Conservation (phyloP, 2,797 vertebrate species). For the Hydrolagus colliei region DNA sequence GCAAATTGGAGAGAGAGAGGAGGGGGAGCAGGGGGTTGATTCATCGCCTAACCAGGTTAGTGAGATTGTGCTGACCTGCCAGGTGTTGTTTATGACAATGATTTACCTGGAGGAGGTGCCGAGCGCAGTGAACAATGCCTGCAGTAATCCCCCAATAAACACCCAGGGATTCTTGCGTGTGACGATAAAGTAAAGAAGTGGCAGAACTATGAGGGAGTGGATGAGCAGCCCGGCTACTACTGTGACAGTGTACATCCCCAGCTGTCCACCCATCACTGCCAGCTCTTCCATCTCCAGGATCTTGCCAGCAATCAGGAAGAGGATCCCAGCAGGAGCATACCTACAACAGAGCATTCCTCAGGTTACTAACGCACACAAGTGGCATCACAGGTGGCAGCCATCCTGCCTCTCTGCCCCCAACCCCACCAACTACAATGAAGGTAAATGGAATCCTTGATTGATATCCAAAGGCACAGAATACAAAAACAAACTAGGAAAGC, state of each 20-base stretch:
- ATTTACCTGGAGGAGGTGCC: constrained; percentile 89
- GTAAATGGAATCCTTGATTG: too few relatives aligned
- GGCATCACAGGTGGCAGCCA: too few relatives aligned
- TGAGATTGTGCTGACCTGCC: not conserved
- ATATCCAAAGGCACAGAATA: too few relatives aligned
- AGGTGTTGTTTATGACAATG: not conserved
- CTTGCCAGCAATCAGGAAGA: constrained; percentile 89
- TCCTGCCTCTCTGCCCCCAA: too few relatives aligned
- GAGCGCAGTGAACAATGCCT: constrained; percentile 87
- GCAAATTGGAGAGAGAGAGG: not conserved
- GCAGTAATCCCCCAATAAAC: constrained; percentile 83
- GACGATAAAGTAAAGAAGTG: constrained; percentile 81
- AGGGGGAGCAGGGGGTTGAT: too few relatives aligned
- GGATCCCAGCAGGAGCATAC: constrained; percentile 88
- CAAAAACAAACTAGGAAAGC: too few relatives aligned
- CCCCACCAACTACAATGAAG: too few relatives aligned
- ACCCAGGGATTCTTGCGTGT: constrained; percentile 81
- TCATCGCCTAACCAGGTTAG: too few relatives aligned
- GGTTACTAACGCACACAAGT: too few relatives aligned
- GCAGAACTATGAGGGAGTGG: constrained; percentile 78
- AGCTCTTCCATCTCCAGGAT: constrained; percentile 92
- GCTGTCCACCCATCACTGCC: constrained; percentile 78
- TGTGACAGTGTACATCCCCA: constrained; percentile 86
- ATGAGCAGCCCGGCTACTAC: constrained; percentile 86
- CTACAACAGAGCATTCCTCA: constrained; percentile 47